A percentile compares a stretch with the other conserved stretches of the same genome.
phyloP scores from a whole-genome alignment of 2,113 vertebrate species.

The Alouatta palliata region DNA sequence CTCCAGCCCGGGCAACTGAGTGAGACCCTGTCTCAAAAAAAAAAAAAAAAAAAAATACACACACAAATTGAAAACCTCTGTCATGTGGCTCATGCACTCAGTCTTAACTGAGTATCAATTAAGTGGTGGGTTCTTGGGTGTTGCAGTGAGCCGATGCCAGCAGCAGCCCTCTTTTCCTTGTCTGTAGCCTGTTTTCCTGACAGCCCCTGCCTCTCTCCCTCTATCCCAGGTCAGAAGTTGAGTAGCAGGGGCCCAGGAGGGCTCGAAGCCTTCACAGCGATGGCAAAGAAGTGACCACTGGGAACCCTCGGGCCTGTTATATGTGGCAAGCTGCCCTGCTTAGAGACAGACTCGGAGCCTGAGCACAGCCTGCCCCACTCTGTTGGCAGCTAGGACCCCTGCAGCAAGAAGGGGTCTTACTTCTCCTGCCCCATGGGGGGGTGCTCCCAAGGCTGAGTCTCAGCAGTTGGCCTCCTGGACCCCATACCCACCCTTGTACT shows the following conservation, averaged over 20 bases:
- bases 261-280: conserved; percentile 67
- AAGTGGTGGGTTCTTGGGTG: not conserved
- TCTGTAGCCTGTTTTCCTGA: not conserved
- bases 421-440: conserved; percentile 84
- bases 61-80: too few relatives aligned
- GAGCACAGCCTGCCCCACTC: conserved; percentile 36
- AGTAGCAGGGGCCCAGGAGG: conserved; percentile 20
- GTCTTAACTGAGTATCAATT: not conserved
- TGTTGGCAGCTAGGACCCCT: conserved; percentile 75
- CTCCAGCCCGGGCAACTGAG: too few relatives aligned
- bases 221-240: conserved; percentile 53
- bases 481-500: conserved; percentile 72
- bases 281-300: conserved; percentile 86
- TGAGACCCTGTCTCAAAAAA: too few relatives aligned
- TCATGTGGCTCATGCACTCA: not conserved
- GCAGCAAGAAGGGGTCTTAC: conserved; percentile 87
- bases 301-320: conserved; percentile 80
- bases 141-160: not conserved
- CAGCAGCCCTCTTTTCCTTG: not conserved
- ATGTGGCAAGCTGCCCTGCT: conserved; percentile 86
- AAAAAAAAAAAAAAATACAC: too few relatives aligned
- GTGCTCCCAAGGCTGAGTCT: conserved; percentile 69
- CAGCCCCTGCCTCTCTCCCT: not conserved
- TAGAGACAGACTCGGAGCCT: conserved; percentile 63
- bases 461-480: conserved; percentile 82